Evolutionary conservation across 2,113 vertebrate genomes (phyloP), one percentile per base, ranked within the genome.

Genomic region (Melanocharis versteri): DNA sequence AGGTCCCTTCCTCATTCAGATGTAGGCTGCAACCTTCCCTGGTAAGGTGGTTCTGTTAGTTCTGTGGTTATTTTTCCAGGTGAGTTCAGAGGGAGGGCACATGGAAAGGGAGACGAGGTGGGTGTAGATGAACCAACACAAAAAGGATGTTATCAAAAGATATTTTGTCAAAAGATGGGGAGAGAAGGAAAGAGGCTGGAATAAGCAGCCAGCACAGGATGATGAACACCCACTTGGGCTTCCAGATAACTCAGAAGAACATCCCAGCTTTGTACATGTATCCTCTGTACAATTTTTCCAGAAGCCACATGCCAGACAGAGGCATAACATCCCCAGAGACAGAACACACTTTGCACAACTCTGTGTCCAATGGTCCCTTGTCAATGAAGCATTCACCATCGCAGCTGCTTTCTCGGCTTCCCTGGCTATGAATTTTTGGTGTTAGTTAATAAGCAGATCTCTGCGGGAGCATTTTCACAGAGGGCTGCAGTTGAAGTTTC

Each of bases 401-500:
- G 48, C 33, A 66, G 61, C 20, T 80, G 57, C 66, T 85, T 93
- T 86, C 64, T 87, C 12, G 8, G 35, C 33, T 88, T 83, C 83
- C 76, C 57, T 33, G 53, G 37, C n/a, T 72, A 39, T 5, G 21
- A 61, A 42, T 81, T 87, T 78, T 85, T 61, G 45, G 13, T 79
- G 27, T 42, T 83, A 54, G 33, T 53, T 94, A 89, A 89, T 37
- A 84, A 91, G 42, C 78, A 92, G 68, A 89, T 92, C 83, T 83
- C 92, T 71, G 71, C 73, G 58, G 94, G 68, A 95, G 33, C 86
- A 56, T 93, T 97, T 95, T 78, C 56, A 68, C 9, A 31, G 58
- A 89, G 50, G 79, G 45, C 40, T 61, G 58, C 61, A 53, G 87
- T 22, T 77, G 66, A 91, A 88, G 66, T 62, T 85, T 48, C 75